Conservation (phyloP, 2,888 invertebrate genomes). For the Pyrrhia umbra region DNA sequence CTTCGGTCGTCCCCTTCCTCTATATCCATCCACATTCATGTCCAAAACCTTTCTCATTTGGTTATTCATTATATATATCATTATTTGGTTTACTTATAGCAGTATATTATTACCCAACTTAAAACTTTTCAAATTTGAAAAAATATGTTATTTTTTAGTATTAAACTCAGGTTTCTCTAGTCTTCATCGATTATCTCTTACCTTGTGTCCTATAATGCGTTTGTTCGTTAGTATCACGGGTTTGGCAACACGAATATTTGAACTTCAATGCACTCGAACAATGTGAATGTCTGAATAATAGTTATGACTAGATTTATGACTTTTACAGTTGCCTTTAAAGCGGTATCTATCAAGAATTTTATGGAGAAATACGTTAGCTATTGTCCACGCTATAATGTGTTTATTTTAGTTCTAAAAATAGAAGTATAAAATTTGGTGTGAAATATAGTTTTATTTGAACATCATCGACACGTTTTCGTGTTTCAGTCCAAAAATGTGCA, state of each 20-base stretch:
- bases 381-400: slow-evolving; percentile 16
- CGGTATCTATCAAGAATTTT: neutral
- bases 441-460: slow-evolving; percentile 1
- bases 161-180: neutral
- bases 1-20: too few relatives aligned
- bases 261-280: neutral
- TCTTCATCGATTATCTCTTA: neutral
- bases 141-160: too few relatives aligned
- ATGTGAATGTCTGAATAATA: slow-evolving; percentile 34
- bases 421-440: neutral
- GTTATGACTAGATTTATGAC: slow-evolving; percentile 31
- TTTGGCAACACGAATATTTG: neutral
- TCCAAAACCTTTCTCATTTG: too few relatives aligned
- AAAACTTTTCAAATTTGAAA: too few relatives aligned
- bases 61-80: too few relatives aligned
- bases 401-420: slow-evolving; percentile 21
- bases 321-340: slow-evolving; percentile 27
- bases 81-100: too few relatives aligned
- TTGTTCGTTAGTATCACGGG: neutral
- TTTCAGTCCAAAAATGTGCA: neutral
- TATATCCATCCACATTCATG: too few relatives aligned
- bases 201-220: neutral
- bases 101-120: too few relatives aligned
- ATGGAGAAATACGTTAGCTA: slow-evolving; percentile 16
- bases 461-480: neutral